phyloP scores from a whole-genome alignment of 2,797 vertebrate genomes.

The Euphonia xanthogaster region DNA sequence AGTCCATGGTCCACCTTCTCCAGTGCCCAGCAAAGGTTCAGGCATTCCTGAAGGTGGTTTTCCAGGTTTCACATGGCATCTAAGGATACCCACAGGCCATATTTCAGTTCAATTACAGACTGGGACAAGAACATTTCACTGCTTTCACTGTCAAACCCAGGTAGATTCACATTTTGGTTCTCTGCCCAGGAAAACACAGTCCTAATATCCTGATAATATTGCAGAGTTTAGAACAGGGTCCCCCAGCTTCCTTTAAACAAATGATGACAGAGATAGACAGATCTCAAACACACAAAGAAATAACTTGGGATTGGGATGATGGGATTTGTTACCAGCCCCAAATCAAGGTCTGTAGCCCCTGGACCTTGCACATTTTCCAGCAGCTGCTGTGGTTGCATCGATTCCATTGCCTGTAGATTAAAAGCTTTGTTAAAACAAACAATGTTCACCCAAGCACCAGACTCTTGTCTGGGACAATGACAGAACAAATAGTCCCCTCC shows the following conservation, averaged over 20 bases:
- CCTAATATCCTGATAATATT: background rate
- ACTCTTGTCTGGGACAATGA: conserved; percentile 15
- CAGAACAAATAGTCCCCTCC: background rate
- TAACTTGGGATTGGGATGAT: background rate
- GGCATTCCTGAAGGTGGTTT: background rate
- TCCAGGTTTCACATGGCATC: background rate
- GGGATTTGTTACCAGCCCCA: background rate
- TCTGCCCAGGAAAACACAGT: background rate
- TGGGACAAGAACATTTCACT: background rate
- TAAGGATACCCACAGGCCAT: background rate
- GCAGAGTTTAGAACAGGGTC: background rate
- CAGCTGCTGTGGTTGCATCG: background rate
- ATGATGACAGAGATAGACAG: background rate
- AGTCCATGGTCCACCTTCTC: background rate
- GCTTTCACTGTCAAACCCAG: background rate
- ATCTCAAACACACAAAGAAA: background rate
- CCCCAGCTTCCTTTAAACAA: background rate
- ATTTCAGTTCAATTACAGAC: background rate
- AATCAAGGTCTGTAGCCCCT: background rate
- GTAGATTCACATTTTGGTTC: background rate
- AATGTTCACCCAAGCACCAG: background rate
- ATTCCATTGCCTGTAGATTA: background rate
- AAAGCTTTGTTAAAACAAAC: conserved; percentile 19
- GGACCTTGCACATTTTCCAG: background rate
- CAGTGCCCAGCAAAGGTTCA: background rate